phyloP scores from a whole-genome alignment of 2,113 vertebrate species.

The Pedionomus torquatus region DNA sequence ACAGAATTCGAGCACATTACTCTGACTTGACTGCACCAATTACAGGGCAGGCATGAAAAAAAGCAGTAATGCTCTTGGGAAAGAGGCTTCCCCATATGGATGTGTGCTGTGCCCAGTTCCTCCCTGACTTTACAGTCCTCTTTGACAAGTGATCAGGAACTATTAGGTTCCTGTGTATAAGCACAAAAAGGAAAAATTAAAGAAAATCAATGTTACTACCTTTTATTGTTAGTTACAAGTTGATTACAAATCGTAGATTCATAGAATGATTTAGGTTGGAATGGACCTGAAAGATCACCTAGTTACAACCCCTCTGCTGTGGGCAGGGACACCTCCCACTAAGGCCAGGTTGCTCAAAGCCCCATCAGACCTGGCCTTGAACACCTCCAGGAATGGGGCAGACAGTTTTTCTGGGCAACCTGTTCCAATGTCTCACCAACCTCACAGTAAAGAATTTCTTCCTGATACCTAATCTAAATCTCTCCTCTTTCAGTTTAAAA shows the following conservation, averaged over 20 bases:
- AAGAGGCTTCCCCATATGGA: constrained; percentile 23
- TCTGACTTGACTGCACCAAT: constrained; percentile 51
- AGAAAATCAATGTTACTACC: neutral
- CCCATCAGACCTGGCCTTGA: no score
- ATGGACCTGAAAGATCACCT: no score
- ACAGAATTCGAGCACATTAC: constrained; percentile 35
- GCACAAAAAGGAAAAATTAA: neutral
- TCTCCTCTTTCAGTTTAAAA: no score
- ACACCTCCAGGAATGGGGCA: no score
- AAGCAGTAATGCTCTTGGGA: constrained; percentile 40
- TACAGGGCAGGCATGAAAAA: constrained; percentile 44
- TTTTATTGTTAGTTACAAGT: constrained; percentile 8
- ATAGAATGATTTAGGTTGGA: no score
- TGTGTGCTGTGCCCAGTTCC: neutral
- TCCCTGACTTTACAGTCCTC: neutral
- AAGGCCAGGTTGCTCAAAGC: no score
- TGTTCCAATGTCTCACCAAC: no score
- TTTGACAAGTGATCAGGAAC: constrained; percentile 19
- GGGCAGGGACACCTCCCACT: no score
- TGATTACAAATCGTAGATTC: neutral
- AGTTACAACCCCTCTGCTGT: no score
- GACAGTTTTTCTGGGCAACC: no score
- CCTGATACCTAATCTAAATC: no score
- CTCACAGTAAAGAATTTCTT: no score
- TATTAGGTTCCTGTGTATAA: neutral